Evolutionary conservation across 2,888 invertebrate species (phyloP).

Genomic region (Chrysolina oricalcia): DNA sequence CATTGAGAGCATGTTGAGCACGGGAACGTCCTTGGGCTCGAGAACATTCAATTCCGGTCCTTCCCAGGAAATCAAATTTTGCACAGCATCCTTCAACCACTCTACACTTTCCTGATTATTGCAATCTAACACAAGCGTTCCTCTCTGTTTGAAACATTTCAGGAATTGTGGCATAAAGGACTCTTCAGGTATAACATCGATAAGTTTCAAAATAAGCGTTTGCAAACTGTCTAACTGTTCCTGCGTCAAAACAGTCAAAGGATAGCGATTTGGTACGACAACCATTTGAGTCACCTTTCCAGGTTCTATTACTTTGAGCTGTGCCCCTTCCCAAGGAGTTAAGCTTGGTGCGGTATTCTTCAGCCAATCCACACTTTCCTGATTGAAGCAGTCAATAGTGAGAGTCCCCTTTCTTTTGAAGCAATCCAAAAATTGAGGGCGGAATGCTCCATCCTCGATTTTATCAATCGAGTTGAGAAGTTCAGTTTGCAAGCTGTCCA

Average conservation of each 20-base stretch:
- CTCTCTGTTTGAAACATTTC: constrained; percentile 37
- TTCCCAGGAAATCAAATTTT: constrained; percentile 36
- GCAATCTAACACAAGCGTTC: constrained; percentile 40
- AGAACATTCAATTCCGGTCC: constrained; percentile 36
- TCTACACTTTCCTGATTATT: constrained; percentile 41
- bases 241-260: constrained; percentile 35
- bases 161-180: constrained; percentile 46
- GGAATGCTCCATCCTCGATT: constrained; percentile 36
- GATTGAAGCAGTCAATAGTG: constrained; percentile 39
- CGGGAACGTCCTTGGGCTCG: constrained; percentile 38
- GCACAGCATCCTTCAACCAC: constrained; percentile 41
- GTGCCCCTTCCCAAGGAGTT: constrained; percentile 41
- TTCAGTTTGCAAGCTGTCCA: constrained; percentile 40
- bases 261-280: constrained; percentile 41
- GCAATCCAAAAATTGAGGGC: constrained; percentile 46
- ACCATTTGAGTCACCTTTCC: constrained; percentile 38
- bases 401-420: constrained; percentile 39
- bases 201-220: constrained; percentile 38
- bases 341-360: constrained; percentile 35
- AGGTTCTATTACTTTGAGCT: constrained; percentile 42
- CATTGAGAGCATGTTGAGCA: constrained; percentile 37
- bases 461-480: constrained; percentile 42
- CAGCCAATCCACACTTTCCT: constrained; percentile 40
- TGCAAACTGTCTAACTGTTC: constrained; percentile 40
- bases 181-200: constrained; percentile 38